phyloP scores from a whole-genome alignment of 2,888 invertebrate species.

The Rhimphoctona megacephalus region DNA sequence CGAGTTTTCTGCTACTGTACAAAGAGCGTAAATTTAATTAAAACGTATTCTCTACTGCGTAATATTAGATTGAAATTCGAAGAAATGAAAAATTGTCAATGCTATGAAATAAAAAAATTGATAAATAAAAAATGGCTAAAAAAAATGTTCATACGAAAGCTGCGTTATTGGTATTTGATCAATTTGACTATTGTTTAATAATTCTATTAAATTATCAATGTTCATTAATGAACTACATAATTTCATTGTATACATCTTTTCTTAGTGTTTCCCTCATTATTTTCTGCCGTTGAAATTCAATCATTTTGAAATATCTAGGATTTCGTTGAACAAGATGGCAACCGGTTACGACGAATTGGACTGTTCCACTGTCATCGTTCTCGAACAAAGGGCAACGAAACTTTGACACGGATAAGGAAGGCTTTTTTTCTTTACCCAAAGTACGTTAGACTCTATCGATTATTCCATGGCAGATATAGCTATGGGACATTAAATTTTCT shows the following conservation, averaged over 20 bases:
- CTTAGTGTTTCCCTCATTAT: no score
- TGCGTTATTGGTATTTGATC: no score
- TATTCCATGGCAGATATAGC: constrained; percentile 23
- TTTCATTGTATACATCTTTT: no score
- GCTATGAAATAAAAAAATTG: not conserved
- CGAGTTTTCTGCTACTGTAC: no score
- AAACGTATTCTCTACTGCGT: not conserved
- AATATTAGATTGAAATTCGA: not conserved
- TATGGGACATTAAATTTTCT: constrained; percentile 30
- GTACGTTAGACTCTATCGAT: constrained; percentile 26
- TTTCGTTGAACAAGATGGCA: not conserved
- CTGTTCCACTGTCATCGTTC: not conserved
- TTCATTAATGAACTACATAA: no score
- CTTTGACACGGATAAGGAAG: constrained; percentile 5
- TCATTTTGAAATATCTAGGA: not conserved
- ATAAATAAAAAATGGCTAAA: not conserved
- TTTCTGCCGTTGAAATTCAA: not conserved
- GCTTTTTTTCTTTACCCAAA: not conserved
- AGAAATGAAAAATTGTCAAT: not conserved
- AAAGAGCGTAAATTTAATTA: no score
- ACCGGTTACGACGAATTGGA: not conserved
- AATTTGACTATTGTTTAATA: no score
- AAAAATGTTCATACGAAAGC: no score
- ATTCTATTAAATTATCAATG: no score
- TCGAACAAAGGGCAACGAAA: not conserved